Base-by-base conservation (phyloP, 2,888 invertebrate genomes). In the Hofmannophila pseudospretella region DNA sequence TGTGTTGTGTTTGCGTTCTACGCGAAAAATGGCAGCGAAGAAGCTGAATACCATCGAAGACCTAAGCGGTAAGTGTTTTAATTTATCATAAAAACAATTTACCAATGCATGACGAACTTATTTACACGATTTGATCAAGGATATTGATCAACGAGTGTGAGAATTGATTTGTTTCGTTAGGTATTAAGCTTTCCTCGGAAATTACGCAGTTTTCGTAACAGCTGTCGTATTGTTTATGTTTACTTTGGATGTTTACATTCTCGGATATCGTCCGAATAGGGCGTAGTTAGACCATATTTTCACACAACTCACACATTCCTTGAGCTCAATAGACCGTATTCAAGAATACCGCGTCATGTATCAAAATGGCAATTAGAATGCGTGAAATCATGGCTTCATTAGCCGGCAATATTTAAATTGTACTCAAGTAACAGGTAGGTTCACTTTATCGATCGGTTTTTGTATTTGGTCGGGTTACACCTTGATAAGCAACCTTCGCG, bases 1-100 rank as follows among this genome's bases (percentile, higher is more conserved):
- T 45, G 65, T 62, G 61, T 39, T 48, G 59, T 63, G 56, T 39
- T 45, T 39, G 43, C 38, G 38, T 43, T 36, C 13, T 30, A 29
- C 42, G 42, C 45, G 47, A 73, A 69, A 8, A 61, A 87, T 87
- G 87, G 72, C 85, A 48, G 62, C 81, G 41, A 66, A 77, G 54
- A 87, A 87, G 56, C 65, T 86, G 58, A 86, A 85, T 50, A 86
- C 84, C 37, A 68, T 84, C 52, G 87, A 87, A 65, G 86, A 86
- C 64, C 51, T 87, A 34, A 85, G 85, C 59, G 86, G 86, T 87
- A 53, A 85, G 85, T 23, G 3, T 71, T 55, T 70, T 73, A 62
- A 74, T 74, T 77, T 16, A 74, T 73, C 70, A 75, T 35, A n/a
- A n/a, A n/a, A n/a, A n/a, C n/a, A n/a, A n/a, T 64, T 59, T 53